Conservation (phyloP, 2,113 vertebrate species). For the Noctilio leporinus region DNA sequence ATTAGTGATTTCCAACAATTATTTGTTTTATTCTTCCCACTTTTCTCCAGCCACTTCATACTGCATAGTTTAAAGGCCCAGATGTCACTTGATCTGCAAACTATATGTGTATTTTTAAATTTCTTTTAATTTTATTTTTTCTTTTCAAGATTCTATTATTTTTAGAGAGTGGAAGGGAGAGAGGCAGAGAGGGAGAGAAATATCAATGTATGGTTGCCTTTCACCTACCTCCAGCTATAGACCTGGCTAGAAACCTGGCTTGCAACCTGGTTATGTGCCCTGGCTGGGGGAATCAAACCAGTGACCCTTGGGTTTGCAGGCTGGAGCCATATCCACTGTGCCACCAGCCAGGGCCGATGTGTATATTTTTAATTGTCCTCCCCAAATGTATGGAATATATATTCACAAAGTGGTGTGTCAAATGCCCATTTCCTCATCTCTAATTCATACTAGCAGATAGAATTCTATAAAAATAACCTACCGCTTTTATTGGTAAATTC, state of each 20-base stretch:
- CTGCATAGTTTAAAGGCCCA: not conserved
- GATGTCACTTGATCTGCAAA: not conserved
- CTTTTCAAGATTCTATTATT: too few species aligned
- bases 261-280: too few species aligned
- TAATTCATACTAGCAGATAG: not conserved
- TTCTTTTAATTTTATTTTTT: too few species aligned
- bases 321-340: too few species aligned
- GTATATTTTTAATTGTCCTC: not conserved
- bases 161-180: too few species aligned
- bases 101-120: not conserved
- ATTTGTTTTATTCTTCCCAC: not conserved
- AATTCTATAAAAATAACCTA: conserved; percentile 1
- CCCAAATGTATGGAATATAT: not conserved
- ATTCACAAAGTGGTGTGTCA: not conserved
- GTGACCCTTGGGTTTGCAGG: too few species aligned
- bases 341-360: too few species aligned
- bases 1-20: not conserved
- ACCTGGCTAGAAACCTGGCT: too few species aligned
- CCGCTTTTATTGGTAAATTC: not conserved
- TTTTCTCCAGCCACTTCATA: not conserved
- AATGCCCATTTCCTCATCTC: not conserved
- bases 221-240: too few species aligned
- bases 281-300: too few species aligned
- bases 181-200: too few species aligned
- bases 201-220: too few species aligned